Percentiles rank a stretch among this genome's conserved stretches.
phyloP scores from a whole-genome alignment of 2,113 vertebrate genomes.

The Equus przewalskii region DNA sequence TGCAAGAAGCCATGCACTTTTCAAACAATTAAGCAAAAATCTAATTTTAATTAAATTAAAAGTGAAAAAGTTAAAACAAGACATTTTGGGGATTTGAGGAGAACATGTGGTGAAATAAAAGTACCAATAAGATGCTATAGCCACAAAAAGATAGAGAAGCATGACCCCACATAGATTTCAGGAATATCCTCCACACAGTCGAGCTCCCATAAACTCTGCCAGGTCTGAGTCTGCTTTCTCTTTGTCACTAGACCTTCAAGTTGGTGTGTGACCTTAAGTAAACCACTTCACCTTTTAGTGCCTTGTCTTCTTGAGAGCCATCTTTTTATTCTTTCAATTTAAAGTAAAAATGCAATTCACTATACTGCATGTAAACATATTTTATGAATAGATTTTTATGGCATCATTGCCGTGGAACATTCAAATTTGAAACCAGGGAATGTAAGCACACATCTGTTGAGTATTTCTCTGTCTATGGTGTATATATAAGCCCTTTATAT shows the following conservation, averaged over 20 bases:
- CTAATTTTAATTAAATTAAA: slow-evolving; percentile 47
- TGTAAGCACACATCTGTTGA: background rate
- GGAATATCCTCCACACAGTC: background rate
- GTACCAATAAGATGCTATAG: background rate
- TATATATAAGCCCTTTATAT: background rate
- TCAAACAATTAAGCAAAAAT: background rate
- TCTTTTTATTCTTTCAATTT: slow-evolving; percentile 1
- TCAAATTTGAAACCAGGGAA: background rate
- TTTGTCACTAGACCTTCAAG: background rate
- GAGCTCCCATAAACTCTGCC: background rate
- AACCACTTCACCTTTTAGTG: background rate
- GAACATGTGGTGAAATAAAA: background rate
- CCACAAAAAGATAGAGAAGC: background rate
- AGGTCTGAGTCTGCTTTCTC: background rate
- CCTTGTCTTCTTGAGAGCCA: background rate
- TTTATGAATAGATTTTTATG: slow-evolving; percentile 48
- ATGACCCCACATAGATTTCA: background rate
- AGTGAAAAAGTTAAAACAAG: background rate
- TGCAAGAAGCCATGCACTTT: background rate
- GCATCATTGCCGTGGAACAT: background rate
- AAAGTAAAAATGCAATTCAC: background rate
- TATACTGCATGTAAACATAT: background rate
- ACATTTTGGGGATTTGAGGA: background rate
- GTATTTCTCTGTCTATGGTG: background rate
- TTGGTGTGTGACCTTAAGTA: background rate